Evolutionary conservation across 2,113 vertebrate species (phyloP).

Genomic region (Antennarius striatus): DNA sequence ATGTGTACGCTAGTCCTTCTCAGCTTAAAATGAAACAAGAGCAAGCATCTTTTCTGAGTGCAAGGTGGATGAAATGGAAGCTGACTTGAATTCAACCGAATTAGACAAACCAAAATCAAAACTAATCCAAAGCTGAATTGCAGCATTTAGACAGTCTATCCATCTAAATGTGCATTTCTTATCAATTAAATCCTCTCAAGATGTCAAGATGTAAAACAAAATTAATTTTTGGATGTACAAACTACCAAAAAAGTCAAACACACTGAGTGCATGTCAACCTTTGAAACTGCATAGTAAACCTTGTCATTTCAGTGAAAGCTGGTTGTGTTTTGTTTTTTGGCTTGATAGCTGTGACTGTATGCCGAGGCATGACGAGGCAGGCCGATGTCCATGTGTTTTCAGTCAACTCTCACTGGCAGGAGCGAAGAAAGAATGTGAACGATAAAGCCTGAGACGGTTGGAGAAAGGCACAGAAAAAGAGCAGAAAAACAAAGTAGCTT

Average conservation of each 20-base stretch:
- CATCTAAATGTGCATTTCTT: neutral
- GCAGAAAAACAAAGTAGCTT: slow-evolving; percentile 35
- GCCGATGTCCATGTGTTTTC: slow-evolving; percentile 54
- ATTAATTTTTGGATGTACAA: slow-evolving; percentile 12
- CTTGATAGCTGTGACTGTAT: slow-evolving; percentile 23
- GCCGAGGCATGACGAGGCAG: slow-evolving; percentile 34
- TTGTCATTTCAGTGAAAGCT: slow-evolving; percentile 26
- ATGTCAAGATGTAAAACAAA: no score
- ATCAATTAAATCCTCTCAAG: neutral
- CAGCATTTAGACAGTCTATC: no score
- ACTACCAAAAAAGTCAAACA: slow-evolving; percentile 20
- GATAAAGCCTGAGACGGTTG: slow-evolving; percentile 5
- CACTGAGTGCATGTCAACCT: slow-evolving; percentile 14
- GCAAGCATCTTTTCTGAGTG: neutral
- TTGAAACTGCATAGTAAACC: slow-evolving; percentile 8
- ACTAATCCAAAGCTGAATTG: neutral
- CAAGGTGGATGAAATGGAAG: neutral
- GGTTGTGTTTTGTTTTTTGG: slow-evolving; percentile 32
- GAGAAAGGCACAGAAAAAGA: slow-evolving; percentile 19
- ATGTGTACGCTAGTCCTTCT: slow-evolving; percentile 13
- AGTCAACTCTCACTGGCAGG: slow-evolving; percentile 47
- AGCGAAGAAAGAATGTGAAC: slow-evolving; percentile 21
- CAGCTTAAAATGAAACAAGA: slow-evolving; percentile 10
- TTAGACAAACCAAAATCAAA: no score
- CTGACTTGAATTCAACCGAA: neutral